These are phyloP conservation scores for Amiota communis DNA, from an alignment of 2,888 invertebrate genomes.

Conservation along the genomic window DNA sequence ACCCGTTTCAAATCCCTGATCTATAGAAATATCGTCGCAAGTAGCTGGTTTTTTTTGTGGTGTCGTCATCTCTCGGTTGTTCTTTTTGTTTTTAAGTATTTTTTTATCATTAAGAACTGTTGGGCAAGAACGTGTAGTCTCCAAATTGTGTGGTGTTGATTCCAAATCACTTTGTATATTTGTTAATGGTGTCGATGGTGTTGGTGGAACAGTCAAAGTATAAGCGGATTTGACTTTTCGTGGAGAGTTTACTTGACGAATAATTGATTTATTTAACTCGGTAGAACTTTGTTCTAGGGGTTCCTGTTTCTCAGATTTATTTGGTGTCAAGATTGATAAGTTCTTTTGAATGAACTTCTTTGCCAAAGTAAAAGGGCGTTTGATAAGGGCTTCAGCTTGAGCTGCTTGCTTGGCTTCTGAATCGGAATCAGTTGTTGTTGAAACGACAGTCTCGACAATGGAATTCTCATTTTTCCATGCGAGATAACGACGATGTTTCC, in stretches of 20 bases:
- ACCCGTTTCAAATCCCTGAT: slow-evolving; percentile 70
- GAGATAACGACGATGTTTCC: slow-evolving; percentile 64
- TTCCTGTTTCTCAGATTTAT: neutral
- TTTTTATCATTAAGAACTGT: slow-evolving; percentile 23
- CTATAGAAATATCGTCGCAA: slow-evolving; percentile 58
- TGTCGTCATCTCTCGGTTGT: too few relatives aligned
- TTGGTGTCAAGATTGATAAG: neutral
- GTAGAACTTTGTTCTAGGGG: slow-evolving; percentile 42
- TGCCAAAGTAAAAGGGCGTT: neutral
- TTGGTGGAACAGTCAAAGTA: too few relatives aligned
- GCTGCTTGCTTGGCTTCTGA: slow-evolving; percentile 52
- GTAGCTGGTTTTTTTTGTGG: slow-evolving; percentile 10
- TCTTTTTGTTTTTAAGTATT: slow-evolving; percentile 29
- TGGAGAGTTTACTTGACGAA: slow-evolving; percentile 64
- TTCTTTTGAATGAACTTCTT: slow-evolving; percentile 45
- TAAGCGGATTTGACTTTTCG: too few relatives aligned
- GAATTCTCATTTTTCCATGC: slow-evolving; percentile 65
- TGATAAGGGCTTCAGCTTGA: neutral
- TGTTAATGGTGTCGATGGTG: slow-evolving; percentile 66
- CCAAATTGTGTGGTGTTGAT: slow-evolving; percentile 43
- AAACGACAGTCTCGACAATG: slow-evolving; percentile 56
- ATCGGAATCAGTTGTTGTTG: slow-evolving; percentile 65
- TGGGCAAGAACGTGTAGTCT: slow-evolving; percentile 41
- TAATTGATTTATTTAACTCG: slow-evolving; percentile 56
- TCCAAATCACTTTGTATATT: slow-evolving; percentile 61